Evolutionary conservation across 2,797 vertebrate species (phyloP), one percentile per base, ranked within the genome.

Genomic region (Coregonus suidteri): DNA sequence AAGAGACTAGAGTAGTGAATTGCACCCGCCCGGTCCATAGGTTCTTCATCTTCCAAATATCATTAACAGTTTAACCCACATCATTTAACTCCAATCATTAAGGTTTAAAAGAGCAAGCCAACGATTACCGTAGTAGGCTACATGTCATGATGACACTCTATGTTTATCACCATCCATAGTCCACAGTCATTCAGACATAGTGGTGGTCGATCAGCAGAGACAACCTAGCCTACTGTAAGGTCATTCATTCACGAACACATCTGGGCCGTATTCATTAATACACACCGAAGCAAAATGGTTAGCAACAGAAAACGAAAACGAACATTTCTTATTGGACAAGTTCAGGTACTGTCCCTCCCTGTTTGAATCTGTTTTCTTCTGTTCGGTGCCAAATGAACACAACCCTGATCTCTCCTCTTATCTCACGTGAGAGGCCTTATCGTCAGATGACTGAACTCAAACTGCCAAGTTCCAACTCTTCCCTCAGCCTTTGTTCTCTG

Each of bases 131-230:
- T 47, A 47, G 41, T 47, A 47, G 41, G 1, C 41, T 11, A 47
- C 41, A 47, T 47, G 41, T 47, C 41, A 47, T 47, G 9, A 16
- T 41, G 41, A 11, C 41, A 62, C 3, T 11, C 16, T 18, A 54
- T 20, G 14, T 88, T 89, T 86, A 89, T 73, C 75, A 82, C 76
- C 15, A 76, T 84, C 15, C 86, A 87, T 83, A 89, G 88, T 35
- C 35, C 35, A 35, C 35, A 35, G 35, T 79, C 37, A 75, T 80
- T 72, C 71, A 16, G 47, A 77, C 0, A 0, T 3, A 73, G 51
- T 72, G 15, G 52, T 54, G 25, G 25, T 54, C 20, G 76, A 71
- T 79, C 56, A 73, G 31, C 71, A 51, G 16, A 52, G 20, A 16
- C 3, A 66, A 34, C 9, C 13, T 18, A 31, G 3, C 31, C 31